These are phyloP conservation scores for Tribolium freemani DNA, from an alignment of 2,888 invertebrate genomes.

Conservation along the genomic window DNA sequence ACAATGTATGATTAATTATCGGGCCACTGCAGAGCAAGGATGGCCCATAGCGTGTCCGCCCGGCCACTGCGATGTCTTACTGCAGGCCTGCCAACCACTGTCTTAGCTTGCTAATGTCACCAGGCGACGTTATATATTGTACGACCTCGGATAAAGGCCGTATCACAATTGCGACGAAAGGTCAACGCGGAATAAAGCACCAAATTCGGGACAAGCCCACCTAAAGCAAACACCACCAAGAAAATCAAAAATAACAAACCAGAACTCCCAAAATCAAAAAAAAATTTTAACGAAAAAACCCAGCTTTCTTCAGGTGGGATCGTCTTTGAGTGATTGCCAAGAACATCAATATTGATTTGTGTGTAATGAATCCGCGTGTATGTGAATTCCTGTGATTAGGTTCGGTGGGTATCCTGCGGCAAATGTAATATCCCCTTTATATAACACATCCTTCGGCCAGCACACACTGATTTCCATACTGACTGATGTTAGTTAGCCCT, in stretches of 20 bases:
- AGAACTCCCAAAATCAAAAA: background rate
- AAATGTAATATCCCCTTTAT: constrained; percentile 45
- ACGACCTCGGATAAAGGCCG: constrained; percentile 54
- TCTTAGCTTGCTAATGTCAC: constrained; percentile 69
- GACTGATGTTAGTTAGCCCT: constrained; percentile 65
- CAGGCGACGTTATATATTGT: constrained; percentile 64
- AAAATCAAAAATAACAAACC: background rate
- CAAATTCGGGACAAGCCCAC: background rate
- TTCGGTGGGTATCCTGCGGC: constrained; percentile 39
- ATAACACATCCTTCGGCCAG: constrained; percentile 56
- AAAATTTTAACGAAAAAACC: background rate
- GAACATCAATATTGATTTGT: constrained; percentile 13
- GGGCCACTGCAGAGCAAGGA: constrained; percentile 65
- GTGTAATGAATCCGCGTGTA: constrained; percentile 6
- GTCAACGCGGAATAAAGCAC: background rate
- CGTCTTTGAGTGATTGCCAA: no score
- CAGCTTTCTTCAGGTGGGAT: no score
- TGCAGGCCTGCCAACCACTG: constrained; percentile 67
- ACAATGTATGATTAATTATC: constrained; percentile 70
- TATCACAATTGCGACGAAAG: constrained; percentile 32
- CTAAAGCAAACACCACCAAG: background rate
- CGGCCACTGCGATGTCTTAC: constrained; percentile 66
- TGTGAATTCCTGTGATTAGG: constrained; percentile 12
- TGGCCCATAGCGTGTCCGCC: constrained; percentile 63
- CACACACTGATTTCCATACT: constrained; percentile 66